phyloP scores from a whole-genome alignment of 2,113 vertebrate species.

The Megalops atlanticus region DNA sequence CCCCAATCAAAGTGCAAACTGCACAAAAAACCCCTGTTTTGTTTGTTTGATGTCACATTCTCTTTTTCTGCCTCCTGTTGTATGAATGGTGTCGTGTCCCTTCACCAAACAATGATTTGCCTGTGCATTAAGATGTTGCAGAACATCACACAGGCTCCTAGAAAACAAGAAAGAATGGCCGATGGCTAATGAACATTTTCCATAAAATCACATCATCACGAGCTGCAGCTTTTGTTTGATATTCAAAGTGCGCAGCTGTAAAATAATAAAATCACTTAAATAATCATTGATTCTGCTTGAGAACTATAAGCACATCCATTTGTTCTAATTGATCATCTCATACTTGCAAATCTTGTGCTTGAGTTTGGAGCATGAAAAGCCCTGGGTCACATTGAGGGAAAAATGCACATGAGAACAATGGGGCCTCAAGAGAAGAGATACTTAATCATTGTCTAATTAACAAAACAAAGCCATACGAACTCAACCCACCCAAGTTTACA shows the following conservation, averaged over 20 bases:
- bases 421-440: conserved; percentile 69
- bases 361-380: conserved; percentile 69
- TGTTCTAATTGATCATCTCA: conserved; percentile 75
- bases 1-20: neutral
- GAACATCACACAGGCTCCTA: conserved; percentile 7
- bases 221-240: conserved; percentile 22
- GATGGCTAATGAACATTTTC: conserved; percentile 4
- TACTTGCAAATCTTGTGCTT: conserved; percentile 74
- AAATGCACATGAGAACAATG: conserved; percentile 69
- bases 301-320: conserved; percentile 81
- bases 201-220: neutral
- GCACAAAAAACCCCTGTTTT: neutral
- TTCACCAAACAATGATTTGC: neutral
- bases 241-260: conserved; percentile 68
- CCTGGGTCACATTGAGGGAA: conserved; percentile 69
- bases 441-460: conserved; percentile 85
- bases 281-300: conserved; percentile 82
- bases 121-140: conserved; percentile 11
- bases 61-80: neutral
- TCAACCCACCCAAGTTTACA: conserved; percentile 77
- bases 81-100: neutral
- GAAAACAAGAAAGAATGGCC: conserved; percentile 23
- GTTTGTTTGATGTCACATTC: conserved; percentile 1
- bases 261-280: conserved; percentile 81
- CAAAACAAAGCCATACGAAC: conserved; percentile 81